phyloP scores from a whole-genome alignment of 2,797 vertebrate genomes.

The Mormyrops attenuatus region DNA sequence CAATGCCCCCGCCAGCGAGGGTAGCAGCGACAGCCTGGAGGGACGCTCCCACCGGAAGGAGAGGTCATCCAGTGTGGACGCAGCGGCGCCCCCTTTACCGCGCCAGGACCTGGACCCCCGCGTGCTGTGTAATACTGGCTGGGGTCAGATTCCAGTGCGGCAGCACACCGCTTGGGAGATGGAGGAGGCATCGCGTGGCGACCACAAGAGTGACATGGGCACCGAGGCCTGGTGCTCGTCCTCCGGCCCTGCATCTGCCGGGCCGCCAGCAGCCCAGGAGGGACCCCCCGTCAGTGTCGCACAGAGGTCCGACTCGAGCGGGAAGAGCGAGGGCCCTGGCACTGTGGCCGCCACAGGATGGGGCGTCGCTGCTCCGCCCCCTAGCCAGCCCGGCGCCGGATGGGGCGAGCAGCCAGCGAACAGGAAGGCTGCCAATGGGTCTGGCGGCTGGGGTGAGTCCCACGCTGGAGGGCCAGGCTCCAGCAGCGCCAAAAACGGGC shows the following conservation, averaged over 20 bases:
- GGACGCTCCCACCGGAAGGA: slow-evolving; percentile 62
- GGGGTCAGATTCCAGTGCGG: slow-evolving; percentile 80
- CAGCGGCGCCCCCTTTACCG: slow-evolving; percentile 67
- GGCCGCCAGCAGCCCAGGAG: slow-evolving; percentile 47
- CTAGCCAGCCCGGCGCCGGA: slow-evolving; percentile 73
- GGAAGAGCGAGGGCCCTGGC: slow-evolving; percentile 78
- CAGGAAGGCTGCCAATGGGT: slow-evolving; percentile 77
- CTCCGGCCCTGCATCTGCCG: slow-evolving; percentile 40
- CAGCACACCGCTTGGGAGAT: slow-evolving; percentile 84
- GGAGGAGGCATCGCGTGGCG: slow-evolving; percentile 69
- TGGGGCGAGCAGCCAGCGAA: slow-evolving; percentile 74
- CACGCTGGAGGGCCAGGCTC: slow-evolving; percentile 65
- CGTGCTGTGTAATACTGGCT: slow-evolving; percentile 77
- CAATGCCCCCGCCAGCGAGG: slow-evolving; percentile 64
- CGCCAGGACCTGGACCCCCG: slow-evolving; percentile 77
- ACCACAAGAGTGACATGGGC: slow-evolving; percentile 75
- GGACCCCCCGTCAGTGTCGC: slow-evolving; percentile 52
- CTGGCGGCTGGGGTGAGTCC: slow-evolving; percentile 81
- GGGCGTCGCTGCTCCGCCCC: slow-evolving; percentile 65
- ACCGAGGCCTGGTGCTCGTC: slow-evolving; percentile 77
- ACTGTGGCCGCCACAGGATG: slow-evolving; percentile 80
- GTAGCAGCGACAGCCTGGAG: slow-evolving; percentile 71
- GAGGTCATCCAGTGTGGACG: slow-evolving; percentile 59
- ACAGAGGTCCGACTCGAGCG: slow-evolving; percentile 74
- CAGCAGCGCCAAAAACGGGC: slow-evolving; percentile 78